Conservation (phyloP, 2,888 invertebrate genomes). For the Dascillus cervinus region DNA sequence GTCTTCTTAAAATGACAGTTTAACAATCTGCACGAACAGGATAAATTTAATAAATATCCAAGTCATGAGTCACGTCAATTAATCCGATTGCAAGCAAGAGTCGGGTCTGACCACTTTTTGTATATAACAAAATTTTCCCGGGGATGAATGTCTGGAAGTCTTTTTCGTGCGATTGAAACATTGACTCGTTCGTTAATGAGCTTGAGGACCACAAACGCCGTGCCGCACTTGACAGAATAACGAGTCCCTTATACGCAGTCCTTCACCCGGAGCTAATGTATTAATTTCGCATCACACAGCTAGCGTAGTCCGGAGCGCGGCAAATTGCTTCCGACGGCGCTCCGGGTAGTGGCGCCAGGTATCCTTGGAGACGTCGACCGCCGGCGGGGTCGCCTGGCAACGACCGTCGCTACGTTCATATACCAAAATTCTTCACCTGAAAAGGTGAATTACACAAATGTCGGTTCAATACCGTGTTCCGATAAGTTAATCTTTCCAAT, state of each 20-base stretch:
- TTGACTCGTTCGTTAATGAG: not conserved
- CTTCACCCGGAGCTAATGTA: conserved; percentile 35
- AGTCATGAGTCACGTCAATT: no score
- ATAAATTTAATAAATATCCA: no score
- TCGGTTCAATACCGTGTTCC: no score
- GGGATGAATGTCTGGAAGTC: no score
- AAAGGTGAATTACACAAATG: conserved; percentile 15
- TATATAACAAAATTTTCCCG: no score
- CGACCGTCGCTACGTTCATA: conserved; percentile 42
- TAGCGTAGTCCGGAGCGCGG: conserved; percentile 37
- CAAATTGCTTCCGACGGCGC: conserved; percentile 51
- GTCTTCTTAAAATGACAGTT: no score
- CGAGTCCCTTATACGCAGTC: conserved; percentile 25
- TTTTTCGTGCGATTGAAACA: no score
- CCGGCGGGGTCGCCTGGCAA: conserved; percentile 46
- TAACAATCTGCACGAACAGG: no score
- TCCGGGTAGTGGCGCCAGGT: conserved; percentile 51
- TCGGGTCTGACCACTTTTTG: no score
- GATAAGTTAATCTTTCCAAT: no score
- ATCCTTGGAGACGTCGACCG: conserved; percentile 46
- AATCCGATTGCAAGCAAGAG: no score
- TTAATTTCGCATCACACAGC: conserved; percentile 33
- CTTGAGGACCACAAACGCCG: no score
- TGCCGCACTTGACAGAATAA: not conserved
- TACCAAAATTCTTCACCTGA: conserved; percentile 28